Conservation (phyloP, 2,888 invertebrate genomes). For the Agrochola lota region DNA sequence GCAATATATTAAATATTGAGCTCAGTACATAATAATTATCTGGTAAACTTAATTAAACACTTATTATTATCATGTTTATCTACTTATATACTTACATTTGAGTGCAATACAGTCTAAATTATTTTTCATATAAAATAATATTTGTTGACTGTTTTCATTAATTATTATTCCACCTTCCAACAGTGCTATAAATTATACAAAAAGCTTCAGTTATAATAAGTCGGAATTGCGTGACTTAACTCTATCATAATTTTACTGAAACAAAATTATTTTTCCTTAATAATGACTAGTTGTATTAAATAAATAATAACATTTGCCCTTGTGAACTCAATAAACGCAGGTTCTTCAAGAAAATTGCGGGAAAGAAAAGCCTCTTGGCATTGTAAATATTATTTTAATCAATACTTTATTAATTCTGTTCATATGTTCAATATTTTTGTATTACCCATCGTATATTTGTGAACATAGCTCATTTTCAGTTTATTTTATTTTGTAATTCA, state of each 20-base stretch:
- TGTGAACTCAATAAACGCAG: constrained; percentile 11
- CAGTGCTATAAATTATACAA: constrained; percentile 43
- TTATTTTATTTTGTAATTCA: neutral
- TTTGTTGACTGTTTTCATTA: constrained; percentile 27
- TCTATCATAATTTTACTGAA: constrained; percentile 47
- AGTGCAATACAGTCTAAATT: constrained; percentile 8
- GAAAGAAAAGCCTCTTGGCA: neutral
- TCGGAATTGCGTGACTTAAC: constrained; percentile 59
- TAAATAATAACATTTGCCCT: constrained; percentile 47
- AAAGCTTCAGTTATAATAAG: constrained; percentile 38
- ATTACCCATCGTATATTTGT: neutral
- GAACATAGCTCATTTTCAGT: no score
- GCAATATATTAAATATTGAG: neutral
- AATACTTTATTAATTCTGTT: neutral
- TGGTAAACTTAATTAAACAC: neutral
- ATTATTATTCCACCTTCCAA: constrained; percentile 26
- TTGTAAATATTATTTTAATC: neutral
- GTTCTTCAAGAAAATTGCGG: constrained; percentile 17
- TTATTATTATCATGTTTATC: neutral
- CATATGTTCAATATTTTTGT: neutral
- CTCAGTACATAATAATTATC: neutral
- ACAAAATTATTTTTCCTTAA: constrained; percentile 31
- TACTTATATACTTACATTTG: neutral
- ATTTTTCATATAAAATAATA: constrained; percentile 20
- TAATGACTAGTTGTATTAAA: constrained; percentile 33